A percentile compares a stretch with the other conserved stretches of the same genome.
These are phyloP conservation scores for Xenopus tropicalis DNA, from an alignment of 2,113 vertebrate genomes.

Conservation along the genomic window DNA sequence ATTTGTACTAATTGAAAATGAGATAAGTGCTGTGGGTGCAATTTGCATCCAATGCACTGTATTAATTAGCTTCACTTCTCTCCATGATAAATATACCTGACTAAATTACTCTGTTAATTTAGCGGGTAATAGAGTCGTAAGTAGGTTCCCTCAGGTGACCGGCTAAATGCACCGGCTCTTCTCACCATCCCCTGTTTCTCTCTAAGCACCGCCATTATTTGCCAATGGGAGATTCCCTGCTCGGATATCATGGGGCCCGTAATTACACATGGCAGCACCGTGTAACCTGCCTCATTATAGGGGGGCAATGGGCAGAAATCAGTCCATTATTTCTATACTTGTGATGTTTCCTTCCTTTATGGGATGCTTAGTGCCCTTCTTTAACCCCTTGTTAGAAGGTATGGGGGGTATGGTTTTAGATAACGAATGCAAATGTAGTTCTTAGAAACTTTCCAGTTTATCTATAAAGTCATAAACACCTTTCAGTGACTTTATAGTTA, in stretches of 20 bases:
- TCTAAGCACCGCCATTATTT: slow-evolving; percentile 36
- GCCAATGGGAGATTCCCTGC: slow-evolving; percentile 10
- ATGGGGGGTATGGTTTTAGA: too few species aligned
- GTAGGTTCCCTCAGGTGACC: slow-evolving; percentile 73
- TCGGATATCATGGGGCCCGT: slow-evolving; percentile 13
- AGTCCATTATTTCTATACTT: not conserved
- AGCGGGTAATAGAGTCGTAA: slow-evolving; percentile 71
- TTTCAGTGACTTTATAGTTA: too few species aligned
- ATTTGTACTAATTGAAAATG: slow-evolving; percentile 83
- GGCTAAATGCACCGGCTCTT: slow-evolving; percentile 52
- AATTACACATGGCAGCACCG: not conserved
- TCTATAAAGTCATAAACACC: too few species aligned
- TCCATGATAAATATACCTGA: slow-evolving; percentile 78
- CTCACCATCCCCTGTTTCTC: slow-evolving; percentile 52
- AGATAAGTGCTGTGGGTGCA: slow-evolving; percentile 84
- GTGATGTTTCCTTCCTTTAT: too few species aligned
- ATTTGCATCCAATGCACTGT: slow-evolving; percentile 80
- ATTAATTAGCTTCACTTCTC: slow-evolving; percentile 80
- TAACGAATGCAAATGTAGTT: too few species aligned
- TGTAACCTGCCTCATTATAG: not conserved
- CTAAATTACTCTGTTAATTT: slow-evolving; percentile 77
- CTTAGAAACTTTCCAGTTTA: too few species aligned
- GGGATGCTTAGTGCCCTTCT: too few species aligned
- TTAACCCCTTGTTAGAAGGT: too few species aligned
- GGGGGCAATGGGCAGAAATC: not conserved